Evolutionary conservation across 2,888 invertebrate species (phyloP).

Genomic region (Synergus umbraculus): DNA sequence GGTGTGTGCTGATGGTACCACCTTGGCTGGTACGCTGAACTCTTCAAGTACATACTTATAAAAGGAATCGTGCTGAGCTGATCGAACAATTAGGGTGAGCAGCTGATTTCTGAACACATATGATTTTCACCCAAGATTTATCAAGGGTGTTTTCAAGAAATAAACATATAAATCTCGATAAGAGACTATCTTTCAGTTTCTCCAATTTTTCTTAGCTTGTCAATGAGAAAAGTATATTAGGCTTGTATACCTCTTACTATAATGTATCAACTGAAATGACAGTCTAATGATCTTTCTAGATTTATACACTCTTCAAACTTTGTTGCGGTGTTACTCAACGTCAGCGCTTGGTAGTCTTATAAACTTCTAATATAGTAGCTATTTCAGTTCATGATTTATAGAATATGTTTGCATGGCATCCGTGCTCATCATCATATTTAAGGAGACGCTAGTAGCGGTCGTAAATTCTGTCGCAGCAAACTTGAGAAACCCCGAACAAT

Average conservation of each 20-base stretch:
- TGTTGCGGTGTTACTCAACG: background rate
- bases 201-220: background rate
- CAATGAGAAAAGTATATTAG: background rate
- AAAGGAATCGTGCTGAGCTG: slow-evolving; percentile 26
- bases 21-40: slow-evolving; percentile 6
- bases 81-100: slow-evolving; percentile 11
- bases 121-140: too few relatives aligned
- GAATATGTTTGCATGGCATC: background rate
- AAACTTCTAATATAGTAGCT: slow-evolving; percentile 14
- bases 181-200: background rate
- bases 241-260: background rate
- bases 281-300: background rate
- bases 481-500: slow-evolving; percentile 10
- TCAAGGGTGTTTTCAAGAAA: too few relatives aligned
- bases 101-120: background rate
- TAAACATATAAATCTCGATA: background rate
- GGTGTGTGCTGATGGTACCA: slow-evolving; percentile 50
- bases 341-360: background rate
- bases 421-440: slow-evolving; percentile 5
- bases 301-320: background rate
- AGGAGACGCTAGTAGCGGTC: slow-evolving; percentile 1
- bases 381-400: slow-evolving; percentile 30
- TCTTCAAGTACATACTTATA: slow-evolving; percentile 28
- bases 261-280: background rate
- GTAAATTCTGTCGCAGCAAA: slow-evolving; percentile 27